Percentiles rank a stretch among this genome's conserved stretches.
phyloP scores from a whole-genome alignment of 2,888 invertebrate genomes.

The Ommatoiulus sabulosus region DNA sequence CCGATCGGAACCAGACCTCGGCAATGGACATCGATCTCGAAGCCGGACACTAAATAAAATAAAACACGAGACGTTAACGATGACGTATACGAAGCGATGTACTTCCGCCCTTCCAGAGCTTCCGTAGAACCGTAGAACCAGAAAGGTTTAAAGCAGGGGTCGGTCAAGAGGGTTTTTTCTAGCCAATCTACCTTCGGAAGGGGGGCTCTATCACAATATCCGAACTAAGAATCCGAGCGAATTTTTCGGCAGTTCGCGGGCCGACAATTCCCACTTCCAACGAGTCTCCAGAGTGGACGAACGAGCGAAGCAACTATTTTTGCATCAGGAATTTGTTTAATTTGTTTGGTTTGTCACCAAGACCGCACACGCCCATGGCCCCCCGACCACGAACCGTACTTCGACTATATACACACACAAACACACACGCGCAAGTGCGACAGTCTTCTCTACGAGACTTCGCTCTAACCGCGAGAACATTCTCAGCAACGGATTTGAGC shows the following conservation, averaged over 20 bases:
- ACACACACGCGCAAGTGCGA: not conserved
- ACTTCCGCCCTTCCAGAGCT: not conserved
- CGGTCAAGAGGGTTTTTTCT: not conserved
- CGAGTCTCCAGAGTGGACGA: not conserved
- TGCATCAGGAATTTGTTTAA: slow-evolving; percentile 33
- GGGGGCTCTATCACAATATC: not conserved
- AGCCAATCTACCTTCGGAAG: not conserved
- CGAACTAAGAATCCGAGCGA: slow-evolving; percentile 7
- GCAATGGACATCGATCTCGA: not conserved
- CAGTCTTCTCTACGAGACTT: not conserved
- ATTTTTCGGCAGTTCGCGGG: not conserved
- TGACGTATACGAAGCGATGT: not conserved
- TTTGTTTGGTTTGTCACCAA: not conserved
- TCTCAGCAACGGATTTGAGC: not conserved
- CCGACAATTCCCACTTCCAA: not conserved
- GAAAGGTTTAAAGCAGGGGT: not conserved
- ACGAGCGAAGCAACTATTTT: slow-evolving; percentile 1
- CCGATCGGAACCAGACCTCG: not conserved
- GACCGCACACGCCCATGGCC: not conserved
- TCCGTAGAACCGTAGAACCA: not conserved
- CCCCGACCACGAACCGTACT: not conserved
- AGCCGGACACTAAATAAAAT: not conserved
- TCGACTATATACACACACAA: not conserved
- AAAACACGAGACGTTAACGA: not conserved
- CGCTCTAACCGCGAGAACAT: not conserved